A percentile compares a stretch with the other conserved stretches of the same genome.
phyloP scores from a whole-genome alignment of 2,113 vertebrate species.

The Tetrax tetrax region DNA sequence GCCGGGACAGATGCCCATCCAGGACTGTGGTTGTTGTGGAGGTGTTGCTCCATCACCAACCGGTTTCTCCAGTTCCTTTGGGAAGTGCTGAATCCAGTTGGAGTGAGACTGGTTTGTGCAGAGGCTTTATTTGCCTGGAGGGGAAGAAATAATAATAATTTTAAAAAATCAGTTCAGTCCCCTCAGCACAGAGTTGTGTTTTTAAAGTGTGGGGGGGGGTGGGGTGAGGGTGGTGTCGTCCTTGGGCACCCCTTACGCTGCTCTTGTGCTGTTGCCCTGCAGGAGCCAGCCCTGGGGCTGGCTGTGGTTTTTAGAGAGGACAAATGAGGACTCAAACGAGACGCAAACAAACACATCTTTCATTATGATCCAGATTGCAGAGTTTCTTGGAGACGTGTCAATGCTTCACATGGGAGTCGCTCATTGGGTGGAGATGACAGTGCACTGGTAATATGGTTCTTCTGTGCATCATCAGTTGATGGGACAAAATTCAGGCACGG shows the following conservation, averaged over 20 bases:
- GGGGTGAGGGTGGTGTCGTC: background rate
- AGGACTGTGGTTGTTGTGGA: background rate
- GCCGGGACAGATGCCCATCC: background rate
- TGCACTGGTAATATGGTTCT: accelerated
- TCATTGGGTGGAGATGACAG: accelerated
- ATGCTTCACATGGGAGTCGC: accelerated
- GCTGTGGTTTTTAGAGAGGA: background rate
- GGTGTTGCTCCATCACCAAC: background rate
- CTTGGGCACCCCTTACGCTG: background rate
- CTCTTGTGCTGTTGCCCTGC: background rate
- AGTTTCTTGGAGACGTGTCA: background rate
- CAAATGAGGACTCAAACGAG: background rate
- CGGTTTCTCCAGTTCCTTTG: background rate
- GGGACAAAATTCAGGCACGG: background rate
- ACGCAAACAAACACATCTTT: background rate
- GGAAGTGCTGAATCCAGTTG: background rate
- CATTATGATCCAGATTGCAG: background rate
- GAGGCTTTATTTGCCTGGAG: conserved; percentile 11
- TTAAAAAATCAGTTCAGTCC: background rate
- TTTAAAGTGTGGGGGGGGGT: background rate
- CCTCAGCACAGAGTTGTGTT: background rate
- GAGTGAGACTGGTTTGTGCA: conserved; percentile 48
- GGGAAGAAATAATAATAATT: background rate
- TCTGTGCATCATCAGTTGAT: accelerated
- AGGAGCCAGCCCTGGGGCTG: background rate